Percentiles rank a stretch among this genome's conserved stretches.
Conservation (phyloP, 2,888 invertebrate genomes). For the Physocephala rufipes region DNA sequence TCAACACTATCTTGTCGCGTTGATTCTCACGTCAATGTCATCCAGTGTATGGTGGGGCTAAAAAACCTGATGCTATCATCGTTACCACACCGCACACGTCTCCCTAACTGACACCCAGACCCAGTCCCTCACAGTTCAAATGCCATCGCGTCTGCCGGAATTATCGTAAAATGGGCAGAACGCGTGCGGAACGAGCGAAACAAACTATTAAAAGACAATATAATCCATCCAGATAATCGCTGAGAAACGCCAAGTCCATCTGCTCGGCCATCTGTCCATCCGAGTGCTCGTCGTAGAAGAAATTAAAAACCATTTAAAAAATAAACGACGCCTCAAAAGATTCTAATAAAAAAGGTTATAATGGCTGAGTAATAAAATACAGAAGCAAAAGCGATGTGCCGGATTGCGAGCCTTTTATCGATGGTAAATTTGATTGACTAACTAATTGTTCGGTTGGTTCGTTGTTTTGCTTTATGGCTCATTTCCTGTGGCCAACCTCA, state of each 20-base stretch:
- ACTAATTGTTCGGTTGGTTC: too few species aligned
- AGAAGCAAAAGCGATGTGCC: neutral
- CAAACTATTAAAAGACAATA: constrained; percentile 29
- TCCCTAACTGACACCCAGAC: neutral
- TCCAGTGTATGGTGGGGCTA: neutral
- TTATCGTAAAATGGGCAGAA: neutral
- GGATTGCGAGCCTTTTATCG: too few species aligned
- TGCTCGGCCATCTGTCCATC: neutral
- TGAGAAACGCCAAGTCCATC: too few species aligned
- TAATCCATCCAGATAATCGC: constrained; percentile 23
- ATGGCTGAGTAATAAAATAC: neutral
- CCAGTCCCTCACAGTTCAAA: constrained; percentile 5
- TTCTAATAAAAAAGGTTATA: neutral
- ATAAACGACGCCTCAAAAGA: constrained; percentile 13
- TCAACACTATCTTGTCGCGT: too few species aligned
- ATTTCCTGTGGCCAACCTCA: too few species aligned
- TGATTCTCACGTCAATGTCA: constrained; percentile 2
- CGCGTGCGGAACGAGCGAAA: constrained; percentile 31
- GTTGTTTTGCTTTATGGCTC: too few species aligned
- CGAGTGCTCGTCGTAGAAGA: constrained; percentile 11
- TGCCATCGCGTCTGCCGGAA: constrained; percentile 18
- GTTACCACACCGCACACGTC: too few species aligned
- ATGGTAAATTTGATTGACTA: too few species aligned
- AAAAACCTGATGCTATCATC: neutral
- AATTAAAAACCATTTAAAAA: constrained; percentile 11